Conservation (phyloP, 2,797 vertebrate genomes). For the Pantherophis vulpinus region DNA sequence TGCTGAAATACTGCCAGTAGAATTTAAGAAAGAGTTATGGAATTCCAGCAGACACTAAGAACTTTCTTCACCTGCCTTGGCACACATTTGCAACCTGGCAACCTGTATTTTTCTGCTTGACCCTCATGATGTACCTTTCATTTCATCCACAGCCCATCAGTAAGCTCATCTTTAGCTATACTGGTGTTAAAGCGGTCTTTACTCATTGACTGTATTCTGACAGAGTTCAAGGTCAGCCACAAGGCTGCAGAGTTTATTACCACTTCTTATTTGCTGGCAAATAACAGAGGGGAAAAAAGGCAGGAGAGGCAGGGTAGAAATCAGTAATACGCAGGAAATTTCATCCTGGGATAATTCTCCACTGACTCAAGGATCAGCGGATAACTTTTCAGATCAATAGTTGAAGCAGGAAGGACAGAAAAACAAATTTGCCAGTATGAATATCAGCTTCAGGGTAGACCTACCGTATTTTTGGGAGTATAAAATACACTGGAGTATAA, state of each 20-base stretch:
- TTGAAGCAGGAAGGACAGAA: not conserved
- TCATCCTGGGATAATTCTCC: not conserved
- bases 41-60: not conserved
- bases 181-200: not conserved
- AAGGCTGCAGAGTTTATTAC: not conserved
- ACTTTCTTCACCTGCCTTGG: not conserved
- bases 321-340: not conserved
- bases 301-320: not conserved
- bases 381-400: not conserved
- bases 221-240: not conserved
- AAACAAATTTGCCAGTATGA: not conserved
- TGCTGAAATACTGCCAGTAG: not conserved
- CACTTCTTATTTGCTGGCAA: not conserved
- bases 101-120: not conserved
- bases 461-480: not conserved
- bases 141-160: not conserved
- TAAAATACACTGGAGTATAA: too few relatives aligned
- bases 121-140: not conserved
- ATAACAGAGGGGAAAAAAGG: not conserved
- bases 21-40: not conserved
- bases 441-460: not conserved
- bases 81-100: not conserved
- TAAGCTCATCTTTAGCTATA: not conserved
- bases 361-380: not conserved
- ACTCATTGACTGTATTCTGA: not conserved